Percentiles rank a stretch among this genome's conserved stretches.
Conservation (phyloP, 2,797 vertebrate genomes). For the Pseudomugil tenellus region DNA sequence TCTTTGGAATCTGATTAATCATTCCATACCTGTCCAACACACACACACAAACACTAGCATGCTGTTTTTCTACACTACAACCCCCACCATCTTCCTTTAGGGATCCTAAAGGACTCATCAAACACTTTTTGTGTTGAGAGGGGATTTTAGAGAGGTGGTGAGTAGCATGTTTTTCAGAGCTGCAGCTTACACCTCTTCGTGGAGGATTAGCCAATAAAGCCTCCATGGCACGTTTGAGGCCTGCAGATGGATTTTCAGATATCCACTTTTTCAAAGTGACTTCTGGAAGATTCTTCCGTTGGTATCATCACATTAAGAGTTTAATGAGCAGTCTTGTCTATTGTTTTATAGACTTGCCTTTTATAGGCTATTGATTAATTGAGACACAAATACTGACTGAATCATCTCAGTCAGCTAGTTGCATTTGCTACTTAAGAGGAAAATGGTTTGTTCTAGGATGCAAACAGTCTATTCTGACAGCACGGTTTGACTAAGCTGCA, state of each 20-base stretch:
- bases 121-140: constrained; percentile 71
- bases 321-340: constrained; percentile 1
- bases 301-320: not conserved
- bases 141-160: constrained; percentile 59
- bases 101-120: constrained; percentile 88
- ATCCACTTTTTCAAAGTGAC: constrained; percentile 16
- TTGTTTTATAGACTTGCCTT: not conserved
- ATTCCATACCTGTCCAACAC: constrained; percentile 73
- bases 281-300: constrained; percentile 12
- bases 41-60: constrained; percentile 25
- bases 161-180: constrained; percentile 72
- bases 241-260: constrained; percentile 34
- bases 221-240: constrained; percentile 22
- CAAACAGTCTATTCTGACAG: not conserved
- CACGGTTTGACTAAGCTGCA: not conserved
- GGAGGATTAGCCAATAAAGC: constrained; percentile 42
- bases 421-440: not conserved
- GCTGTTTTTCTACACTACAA: constrained; percentile 17
- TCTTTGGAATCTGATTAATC: constrained; percentile 95
- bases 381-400: constrained; percentile 1
- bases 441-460: not conserved
- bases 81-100: constrained; percentile 38
- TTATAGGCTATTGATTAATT: not conserved
- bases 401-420: not conserved
- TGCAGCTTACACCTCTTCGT: constrained; percentile 34